A percentile compares a stretch with the other conserved stretches of the same genome.
Conservation (phyloP, 2,888 invertebrate genomes). For the Nineta flava region DNA sequence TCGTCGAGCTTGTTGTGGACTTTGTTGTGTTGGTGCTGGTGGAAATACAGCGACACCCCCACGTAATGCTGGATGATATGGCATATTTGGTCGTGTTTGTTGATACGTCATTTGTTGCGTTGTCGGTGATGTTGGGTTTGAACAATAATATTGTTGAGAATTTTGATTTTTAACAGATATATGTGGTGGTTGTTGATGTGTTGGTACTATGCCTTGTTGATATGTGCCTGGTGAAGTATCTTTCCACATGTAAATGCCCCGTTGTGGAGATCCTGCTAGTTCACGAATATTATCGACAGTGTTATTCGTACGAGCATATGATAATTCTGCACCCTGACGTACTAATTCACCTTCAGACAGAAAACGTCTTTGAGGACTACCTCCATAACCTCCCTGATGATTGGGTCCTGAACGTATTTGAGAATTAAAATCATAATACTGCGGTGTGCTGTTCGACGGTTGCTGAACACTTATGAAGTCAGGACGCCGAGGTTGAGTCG, state of each 20-base stretch:
- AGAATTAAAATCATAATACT: conserved; percentile 26
- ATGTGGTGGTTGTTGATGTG: conserved; percentile 17
- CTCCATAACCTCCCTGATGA: conserved; percentile 20
- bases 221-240: conserved; percentile 55
- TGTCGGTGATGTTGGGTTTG: conserved; percentile 62
- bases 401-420: conserved; percentile 15
- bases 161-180: conserved; percentile 12
- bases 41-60: conserved; percentile 58
- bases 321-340: conserved; percentile 44
- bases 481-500: conserved; percentile 75
- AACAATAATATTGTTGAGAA: conserved; percentile 36
- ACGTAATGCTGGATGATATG: conserved; percentile 44
- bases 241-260: conserved; percentile 66
- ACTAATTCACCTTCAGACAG: conserved; percentile 70
- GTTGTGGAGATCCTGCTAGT: conserved; percentile 73
- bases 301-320: conserved; percentile 53
- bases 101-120: conserved; percentile 26
- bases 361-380: conserved; percentile 59
- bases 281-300: conserved; percentile 78
- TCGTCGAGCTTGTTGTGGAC: conserved; percentile 5
- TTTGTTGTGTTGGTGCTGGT: conserved; percentile 13
- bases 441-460: conserved; percentile 14
- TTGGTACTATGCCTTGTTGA: conserved; percentile 17
- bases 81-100: conserved; percentile 26
- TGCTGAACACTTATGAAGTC: conserved; percentile 61